A percentile compares a stretch with the other conserved stretches of the same genome.
Conservation (phyloP, 2,888 invertebrate genomes). For the Terebella lapidaria region DNA sequence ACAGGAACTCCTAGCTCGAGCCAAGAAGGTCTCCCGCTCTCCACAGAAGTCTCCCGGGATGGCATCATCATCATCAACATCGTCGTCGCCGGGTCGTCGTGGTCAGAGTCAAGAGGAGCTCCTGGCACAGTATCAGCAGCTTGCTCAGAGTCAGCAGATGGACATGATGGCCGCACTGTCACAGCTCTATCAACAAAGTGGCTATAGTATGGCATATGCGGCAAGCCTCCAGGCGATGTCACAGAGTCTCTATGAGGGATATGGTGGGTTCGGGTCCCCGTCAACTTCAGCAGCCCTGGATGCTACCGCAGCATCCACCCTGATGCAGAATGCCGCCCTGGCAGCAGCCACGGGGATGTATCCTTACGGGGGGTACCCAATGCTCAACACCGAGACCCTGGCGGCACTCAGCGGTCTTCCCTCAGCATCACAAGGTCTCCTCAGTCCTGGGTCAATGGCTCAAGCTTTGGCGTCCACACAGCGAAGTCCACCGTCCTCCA, state of each 20-base stretch:
- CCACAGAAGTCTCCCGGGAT: too few relatives aligned
- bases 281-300: not conserved
- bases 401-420: too few relatives aligned
- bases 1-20: too few relatives aligned
- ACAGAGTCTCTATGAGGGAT: not conserved
- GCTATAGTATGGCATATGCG: not conserved
- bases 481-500: not conserved
- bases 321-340: not conserved
- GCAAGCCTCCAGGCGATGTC: not conserved
- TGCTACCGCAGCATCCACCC: not conserved
- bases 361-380: not conserved
- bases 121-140: not conserved
- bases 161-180: not conserved
- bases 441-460: too few relatives aligned
- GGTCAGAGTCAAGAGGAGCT: not conserved
- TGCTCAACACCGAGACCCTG: not conserved
- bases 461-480: too few relatives aligned
- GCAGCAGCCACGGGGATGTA: not conserved
- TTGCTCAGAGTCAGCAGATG: too few relatives aligned
- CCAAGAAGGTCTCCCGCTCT: too few relatives aligned
- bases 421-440: too few relatives aligned
- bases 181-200: not conserved
- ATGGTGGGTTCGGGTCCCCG: not conserved
- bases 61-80: too few relatives aligned
- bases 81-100: not conserved